Conservation (phyloP, 2,797 vertebrate species). For the Sciaenops ocellatus region DNA sequence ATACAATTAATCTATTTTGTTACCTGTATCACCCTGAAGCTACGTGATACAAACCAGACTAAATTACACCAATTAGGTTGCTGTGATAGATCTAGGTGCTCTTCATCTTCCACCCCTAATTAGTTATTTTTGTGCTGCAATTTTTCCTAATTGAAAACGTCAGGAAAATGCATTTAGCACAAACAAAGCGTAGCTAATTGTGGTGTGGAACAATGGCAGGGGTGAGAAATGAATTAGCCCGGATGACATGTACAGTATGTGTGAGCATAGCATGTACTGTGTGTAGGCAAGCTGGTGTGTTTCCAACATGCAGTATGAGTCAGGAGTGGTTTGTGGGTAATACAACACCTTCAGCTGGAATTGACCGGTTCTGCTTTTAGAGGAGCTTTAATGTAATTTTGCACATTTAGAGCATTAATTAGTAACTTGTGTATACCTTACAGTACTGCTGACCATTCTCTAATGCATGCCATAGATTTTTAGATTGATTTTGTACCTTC, state of each 20-base stretch:
- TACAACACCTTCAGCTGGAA: neutral
- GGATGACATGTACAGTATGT: conserved; percentile 29
- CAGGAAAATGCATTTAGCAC: conserved; percentile 74
- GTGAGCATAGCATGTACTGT: neutral
- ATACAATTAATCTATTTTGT: conserved; percentile 74
- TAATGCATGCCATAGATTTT: conserved; percentile 2
- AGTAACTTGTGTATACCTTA: conserved; percentile 17
- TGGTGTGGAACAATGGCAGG: conserved; percentile 58
- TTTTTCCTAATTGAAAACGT: conserved; percentile 80
- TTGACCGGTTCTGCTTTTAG: conserved; percentile 3
- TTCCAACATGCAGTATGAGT: neutral
- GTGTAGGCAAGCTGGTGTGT: neutral
- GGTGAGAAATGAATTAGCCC: conserved; percentile 62
- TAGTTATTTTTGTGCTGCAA: conserved; percentile 76
- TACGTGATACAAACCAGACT: conserved; percentile 67
- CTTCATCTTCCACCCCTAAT: conserved; percentile 71
- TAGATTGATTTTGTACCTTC: conserved; percentile 11
- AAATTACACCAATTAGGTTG: conserved; percentile 76
- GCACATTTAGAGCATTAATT: conserved; percentile 5
- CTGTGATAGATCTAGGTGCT: conserved; percentile 59
- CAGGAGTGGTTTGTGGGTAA: neutral
- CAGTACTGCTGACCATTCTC: conserved; percentile 28
- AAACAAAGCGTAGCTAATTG: conserved; percentile 80
- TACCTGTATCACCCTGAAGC: conserved; percentile 69
- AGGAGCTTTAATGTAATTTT: neutral